A percentile compares a stretch with the other conserved stretches of the same genome.
Evolutionary conservation across 2,113 vertebrate species (phyloP).

Genomic region (Callospermophilus lateralis): DNA sequence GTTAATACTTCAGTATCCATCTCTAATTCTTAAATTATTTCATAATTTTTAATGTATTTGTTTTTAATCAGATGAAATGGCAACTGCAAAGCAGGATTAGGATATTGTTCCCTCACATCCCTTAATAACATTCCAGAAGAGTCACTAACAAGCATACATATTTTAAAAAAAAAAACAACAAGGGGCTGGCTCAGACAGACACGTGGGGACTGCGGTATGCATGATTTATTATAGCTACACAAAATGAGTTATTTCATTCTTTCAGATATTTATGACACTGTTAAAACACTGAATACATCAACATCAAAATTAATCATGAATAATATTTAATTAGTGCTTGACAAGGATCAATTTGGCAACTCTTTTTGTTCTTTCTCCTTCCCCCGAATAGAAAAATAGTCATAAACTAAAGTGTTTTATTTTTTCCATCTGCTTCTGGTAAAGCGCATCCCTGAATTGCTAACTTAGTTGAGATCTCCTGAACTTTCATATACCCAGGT

Average conservation of each 20-base stretch:
- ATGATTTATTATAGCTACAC: slow-evolving; percentile 74
- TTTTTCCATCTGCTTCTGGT: slow-evolving; percentile 90
- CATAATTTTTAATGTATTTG: background rate
- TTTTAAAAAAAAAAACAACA: slow-evolving; percentile 52
- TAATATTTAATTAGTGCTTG: slow-evolving; percentile 91
- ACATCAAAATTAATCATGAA: slow-evolving; percentile 89
- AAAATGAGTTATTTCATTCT: slow-evolving; percentile 81
- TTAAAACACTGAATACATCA: slow-evolving; percentile 87
- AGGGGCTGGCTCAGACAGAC: slow-evolving; percentile 46
- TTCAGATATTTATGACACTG: slow-evolving; percentile 86
- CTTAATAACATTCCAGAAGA: slow-evolving; percentile 60
- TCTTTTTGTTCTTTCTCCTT: slow-evolving; percentile 84
- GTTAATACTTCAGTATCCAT: background rate
- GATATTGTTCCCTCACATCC: slow-evolving; percentile 21
- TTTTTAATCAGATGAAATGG: slow-evolving; percentile 28
- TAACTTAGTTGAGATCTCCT: slow-evolving; percentile 87
- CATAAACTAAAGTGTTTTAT: slow-evolving; percentile 88
- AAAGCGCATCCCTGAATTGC: slow-evolving; percentile 87
- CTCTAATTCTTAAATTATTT: slow-evolving; percentile 19
- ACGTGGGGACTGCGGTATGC: slow-evolving; percentile 68
- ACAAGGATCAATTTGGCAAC: slow-evolving; percentile 90
- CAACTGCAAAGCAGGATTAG: slow-evolving; percentile 8
- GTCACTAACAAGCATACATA: slow-evolving; percentile 72
- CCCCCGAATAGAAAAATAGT: slow-evolving; percentile 86
- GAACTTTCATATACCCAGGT: slow-evolving; percentile 89